Evolutionary conservation across 1,140 invertebrate species (phyloP).

Genomic region (Drosophila melanogaster): Release_6_plus_ISO1_MT NT_033779.5:16756001-16756500

Average conservation of each 20-base stretch:
- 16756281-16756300: slow-evolving; percentile 7
- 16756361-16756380: background rate
- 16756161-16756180: slow-evolving; percentile 41
- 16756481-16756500: background rate
- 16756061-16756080: slow-evolving; percentile 34
- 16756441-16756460: too few species aligned
- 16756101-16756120: slow-evolving; percentile 16
- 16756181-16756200: slow-evolving; percentile 41
- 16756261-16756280: background rate
- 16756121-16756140: slow-evolving; percentile 33
- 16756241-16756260: background rate
- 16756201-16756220: slow-evolving; percentile 38
- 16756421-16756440: too few species aligned
- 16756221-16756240: slow-evolving; percentile 20
- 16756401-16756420: too few species aligned
- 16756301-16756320: slow-evolving; percentile 7
- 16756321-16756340: slow-evolving; percentile 1
- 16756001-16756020: slow-evolving; percentile 20
- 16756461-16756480: background rate
- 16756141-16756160: slow-evolving; percentile 51
- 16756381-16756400: background rate
- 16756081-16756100: slow-evolving; percentile 45
- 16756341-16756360: background rate
- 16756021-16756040: slow-evolving; percentile 44
- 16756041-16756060: slow-evolving; percentile 47